Base-by-base conservation (phyloP, 2,113 vertebrate genomes). In the Zapus hudsonius region DNA sequence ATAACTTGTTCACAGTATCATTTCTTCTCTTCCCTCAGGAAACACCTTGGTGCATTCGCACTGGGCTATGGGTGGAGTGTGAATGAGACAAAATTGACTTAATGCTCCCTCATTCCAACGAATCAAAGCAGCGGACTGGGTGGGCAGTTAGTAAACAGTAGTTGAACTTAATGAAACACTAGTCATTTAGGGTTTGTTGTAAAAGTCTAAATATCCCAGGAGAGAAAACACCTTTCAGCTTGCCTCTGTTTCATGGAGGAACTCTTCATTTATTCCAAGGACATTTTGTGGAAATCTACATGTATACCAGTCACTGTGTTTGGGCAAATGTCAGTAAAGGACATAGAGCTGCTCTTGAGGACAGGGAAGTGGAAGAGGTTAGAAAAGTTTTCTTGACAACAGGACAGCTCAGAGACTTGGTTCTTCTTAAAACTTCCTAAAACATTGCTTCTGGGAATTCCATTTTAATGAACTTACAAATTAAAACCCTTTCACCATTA, bases 1-100 rank as follows among this genome's bases (percentile, higher is more conserved):
- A 17, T 8, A 3, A 16, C 1, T 17, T 27, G 8, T 59, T 36
- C 11, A 0, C 29, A 1, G 2, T 3, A 4, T 2, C 7, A 20
- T 19, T 5, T 29, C 25, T 75, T 33, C 44, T 33, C 27, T 55
- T 66, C 19, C 47, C n/a, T 55, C 17, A 52, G 74, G 87, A 44
- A 47, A 59, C 0, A 0, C 11, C 2, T 69, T 63, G 33, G 8
- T 40, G 47, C 1, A 1, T 63, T 47, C 57, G 17, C 31, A 16
- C 17, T 11, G 20, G 15, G 5, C 61, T n/a, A 11, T 36, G 79
- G 42, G 33, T 57, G 12, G 12, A 52, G n/a, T 16, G 3, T 27
- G 22, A 52, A 8, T 23, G 73, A 66, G 55, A 75, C n/a, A 36
- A 82, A 57, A 38, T 61, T 33, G 61, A 29, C 75, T 80, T 42